Evolutionary conservation across 2,113 vertebrate species (phyloP).

Genomic region (Acanthochromis polyacanthus): DNA sequence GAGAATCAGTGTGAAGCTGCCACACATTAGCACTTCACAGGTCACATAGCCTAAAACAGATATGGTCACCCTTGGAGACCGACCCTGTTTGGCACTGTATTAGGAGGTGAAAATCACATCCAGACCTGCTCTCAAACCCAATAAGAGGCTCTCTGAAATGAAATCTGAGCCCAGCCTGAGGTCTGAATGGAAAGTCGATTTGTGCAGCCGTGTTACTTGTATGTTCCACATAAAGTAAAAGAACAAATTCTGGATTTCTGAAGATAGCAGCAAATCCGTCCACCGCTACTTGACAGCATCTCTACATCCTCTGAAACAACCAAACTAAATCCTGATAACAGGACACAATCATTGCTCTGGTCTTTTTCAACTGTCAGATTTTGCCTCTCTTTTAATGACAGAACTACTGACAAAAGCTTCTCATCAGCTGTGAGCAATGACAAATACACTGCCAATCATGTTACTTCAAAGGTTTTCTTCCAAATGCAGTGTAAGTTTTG

Average conservation of each 20-base stretch:
- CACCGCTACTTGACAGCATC: neutral
- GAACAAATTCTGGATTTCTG: neutral
- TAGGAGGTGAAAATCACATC: constrained; percentile 52
- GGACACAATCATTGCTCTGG: too few relatives aligned
- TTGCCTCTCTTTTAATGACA: too few relatives aligned
- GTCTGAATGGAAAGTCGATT: neutral
- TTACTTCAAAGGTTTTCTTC: too few relatives aligned
- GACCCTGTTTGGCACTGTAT: constrained; percentile 39
- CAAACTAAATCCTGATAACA: too few relatives aligned
- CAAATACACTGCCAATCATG: too few relatives aligned
- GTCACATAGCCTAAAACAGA: constrained; percentile 69
- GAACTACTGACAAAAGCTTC: too few relatives aligned
- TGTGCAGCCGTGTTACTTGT: constrained; percentile 1
- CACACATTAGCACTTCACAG: constrained; percentile 79
- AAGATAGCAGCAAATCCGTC: neutral
- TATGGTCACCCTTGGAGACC: constrained; percentile 51
- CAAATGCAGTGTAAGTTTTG: too few relatives aligned
- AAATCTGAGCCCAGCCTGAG: constrained; percentile 15
- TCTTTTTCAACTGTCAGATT: too few relatives aligned
- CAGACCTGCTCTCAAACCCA: constrained; percentile 21
- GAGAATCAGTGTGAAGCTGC: constrained; percentile 71
- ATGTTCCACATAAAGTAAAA: neutral
- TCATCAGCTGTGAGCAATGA: too few relatives aligned
- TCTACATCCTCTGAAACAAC: too few relatives aligned
- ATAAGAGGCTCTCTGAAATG: constrained; percentile 23